Percentiles rank a stretch among this genome's conserved stretches.
These are phyloP conservation scores for Micromys minutus DNA, from an alignment of 2,113 vertebrate genomes.

Conservation along the genomic window DNA sequence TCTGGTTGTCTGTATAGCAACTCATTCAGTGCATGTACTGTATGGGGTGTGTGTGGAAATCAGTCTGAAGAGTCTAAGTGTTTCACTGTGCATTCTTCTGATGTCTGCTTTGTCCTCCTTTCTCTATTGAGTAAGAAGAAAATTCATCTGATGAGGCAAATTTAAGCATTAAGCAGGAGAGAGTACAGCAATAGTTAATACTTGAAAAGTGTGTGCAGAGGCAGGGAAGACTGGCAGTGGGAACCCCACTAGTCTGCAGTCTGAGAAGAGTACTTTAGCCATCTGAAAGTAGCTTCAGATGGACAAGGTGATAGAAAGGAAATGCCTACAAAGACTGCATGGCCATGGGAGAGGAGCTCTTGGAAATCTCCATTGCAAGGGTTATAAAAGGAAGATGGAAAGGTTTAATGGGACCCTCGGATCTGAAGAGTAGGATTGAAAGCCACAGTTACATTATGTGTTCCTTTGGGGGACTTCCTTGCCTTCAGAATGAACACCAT, in stretches of 20 bases:
- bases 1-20: not conserved
- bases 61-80: not conserved
- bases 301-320: not conserved
- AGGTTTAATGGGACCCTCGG: not conserved
- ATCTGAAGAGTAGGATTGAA: not conserved
- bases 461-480: not conserved
- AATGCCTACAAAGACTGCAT: not conserved
- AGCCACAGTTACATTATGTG: not conserved
- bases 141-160: not conserved
- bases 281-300: not conserved
- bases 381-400: constrained; percentile 4
- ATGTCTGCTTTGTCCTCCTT: not conserved
- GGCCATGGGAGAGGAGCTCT: not conserved
- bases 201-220: not conserved
- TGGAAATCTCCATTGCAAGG: constrained; percentile 30
- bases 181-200: not conserved
- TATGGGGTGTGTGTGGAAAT: not conserved
- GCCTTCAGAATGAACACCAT: not conserved
- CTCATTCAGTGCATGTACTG: not conserved
- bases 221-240: not conserved
- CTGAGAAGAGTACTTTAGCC: not conserved
- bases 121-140: not conserved
- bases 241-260: not conserved
- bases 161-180: constrained; percentile 30
- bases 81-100: not conserved